Conservation (phyloP, 2,888 invertebrate species). For the Phragmatobia fuliginosa region DNA sequence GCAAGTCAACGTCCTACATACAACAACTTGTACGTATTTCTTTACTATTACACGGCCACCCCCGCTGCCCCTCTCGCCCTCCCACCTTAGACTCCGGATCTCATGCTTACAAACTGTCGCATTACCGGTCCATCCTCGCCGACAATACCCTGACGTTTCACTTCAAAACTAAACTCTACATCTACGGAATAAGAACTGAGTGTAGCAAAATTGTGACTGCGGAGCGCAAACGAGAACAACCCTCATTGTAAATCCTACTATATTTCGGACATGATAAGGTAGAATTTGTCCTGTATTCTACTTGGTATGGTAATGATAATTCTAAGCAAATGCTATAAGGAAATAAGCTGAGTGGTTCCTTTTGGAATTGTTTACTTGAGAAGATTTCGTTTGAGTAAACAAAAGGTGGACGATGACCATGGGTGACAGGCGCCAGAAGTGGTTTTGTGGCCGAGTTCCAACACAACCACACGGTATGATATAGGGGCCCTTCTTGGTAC, state of each 20-base stretch:
- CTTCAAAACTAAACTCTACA: constrained; percentile 63
- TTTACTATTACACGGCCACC: constrained; percentile 68
- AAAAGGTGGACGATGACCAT: constrained; percentile 54
- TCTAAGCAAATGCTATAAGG: constrained; percentile 81
- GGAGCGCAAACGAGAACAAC: constrained; percentile 46
- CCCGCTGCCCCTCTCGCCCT: constrained; percentile 47
- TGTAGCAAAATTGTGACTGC: constrained; percentile 53
- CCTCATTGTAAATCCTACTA: constrained; percentile 61
- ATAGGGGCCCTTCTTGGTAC: neutral
- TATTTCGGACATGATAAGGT: constrained; percentile 58
- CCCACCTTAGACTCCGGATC: constrained; percentile 70
- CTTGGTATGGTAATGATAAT: constrained; percentile 74
- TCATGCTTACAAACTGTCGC: constrained; percentile 87
- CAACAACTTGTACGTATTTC: constrained; percentile 77
- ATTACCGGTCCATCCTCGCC: constrained; percentile 80
- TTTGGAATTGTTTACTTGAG: constrained; percentile 67
- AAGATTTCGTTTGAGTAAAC: constrained; percentile 57
- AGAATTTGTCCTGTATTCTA: constrained; percentile 55
- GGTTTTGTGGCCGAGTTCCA: constrained; percentile 17
- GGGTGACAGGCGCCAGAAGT: constrained; percentile 30
- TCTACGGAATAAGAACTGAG: constrained; percentile 47
- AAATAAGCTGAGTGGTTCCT: constrained; percentile 71
- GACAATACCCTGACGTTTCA: constrained; percentile 65
- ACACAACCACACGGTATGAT: neutral
- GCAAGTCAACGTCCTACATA: constrained; percentile 75